Evolutionary conservation across 2,888 invertebrate species (phyloP).

Genomic region (Pyrrhopygopsis socrates): DNA sequence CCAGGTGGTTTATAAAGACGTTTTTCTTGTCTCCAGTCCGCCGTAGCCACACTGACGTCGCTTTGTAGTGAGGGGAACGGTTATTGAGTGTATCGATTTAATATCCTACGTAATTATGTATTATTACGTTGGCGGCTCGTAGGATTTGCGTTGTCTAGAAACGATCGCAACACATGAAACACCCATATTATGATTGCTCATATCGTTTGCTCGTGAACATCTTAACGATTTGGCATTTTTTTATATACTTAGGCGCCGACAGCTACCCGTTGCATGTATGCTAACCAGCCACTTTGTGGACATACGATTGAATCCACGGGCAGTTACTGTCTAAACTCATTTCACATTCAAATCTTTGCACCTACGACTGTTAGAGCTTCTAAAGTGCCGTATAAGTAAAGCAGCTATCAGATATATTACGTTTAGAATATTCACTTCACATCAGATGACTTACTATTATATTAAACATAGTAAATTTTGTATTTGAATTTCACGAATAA

Average conservation of each 20-base stretch:
- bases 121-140: no score
- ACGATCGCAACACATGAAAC: no score
- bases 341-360: constrained; percentile 55
- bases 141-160: no score
- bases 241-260: constrained; percentile 35
- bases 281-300: constrained; percentile 50
- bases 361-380: constrained; percentile 21
- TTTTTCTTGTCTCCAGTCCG: constrained; percentile 92
- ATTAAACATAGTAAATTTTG: no score
- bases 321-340: constrained; percentile 46
- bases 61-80: constrained; percentile 45
- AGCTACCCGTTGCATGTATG: constrained; percentile 39
- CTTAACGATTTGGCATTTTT: no score
- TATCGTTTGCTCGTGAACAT: no score
- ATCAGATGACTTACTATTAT: no score
- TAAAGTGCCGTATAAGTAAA: not conserved
- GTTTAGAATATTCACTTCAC: not conserved
- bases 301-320: constrained; percentile 44
- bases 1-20: constrained; percentile 93
- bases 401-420: not conserved
- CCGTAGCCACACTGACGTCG: constrained; percentile 81
- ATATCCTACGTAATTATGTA: no score
- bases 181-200: no score
- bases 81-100: constrained; percentile 7
- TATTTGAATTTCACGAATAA: no score